Conservation (phyloP, 2,797 vertebrate species). For the Otolemur crassicaudatus region DNA sequence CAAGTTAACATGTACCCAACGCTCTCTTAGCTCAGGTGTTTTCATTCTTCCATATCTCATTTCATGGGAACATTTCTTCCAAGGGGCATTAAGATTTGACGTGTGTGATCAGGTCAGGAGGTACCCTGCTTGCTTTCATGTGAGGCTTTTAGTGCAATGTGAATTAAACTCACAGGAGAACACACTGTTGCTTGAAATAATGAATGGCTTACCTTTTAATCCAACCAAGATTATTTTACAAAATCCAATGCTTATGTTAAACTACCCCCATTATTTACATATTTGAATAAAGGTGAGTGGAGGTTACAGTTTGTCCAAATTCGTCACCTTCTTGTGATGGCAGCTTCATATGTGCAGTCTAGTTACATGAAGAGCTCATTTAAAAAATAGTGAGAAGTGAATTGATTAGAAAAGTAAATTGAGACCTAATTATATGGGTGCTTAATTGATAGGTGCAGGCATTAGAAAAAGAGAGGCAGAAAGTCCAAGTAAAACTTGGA, state of each 20-base stretch:
- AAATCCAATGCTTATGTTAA: conserved; percentile 66
- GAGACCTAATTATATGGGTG: background rate
- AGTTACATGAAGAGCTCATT: background rate
- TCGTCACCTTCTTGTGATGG: background rate
- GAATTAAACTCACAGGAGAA: conserved; percentile 77
- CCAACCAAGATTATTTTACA: conserved; percentile 74
- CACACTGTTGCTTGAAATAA: conserved; percentile 72
- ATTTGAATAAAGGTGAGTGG: background rate
- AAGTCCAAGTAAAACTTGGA: conserved; percentile 45
- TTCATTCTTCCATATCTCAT: conserved; percentile 42
- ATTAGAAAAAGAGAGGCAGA: background rate
- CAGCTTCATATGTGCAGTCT: background rate
- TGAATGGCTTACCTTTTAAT: conserved; percentile 76
- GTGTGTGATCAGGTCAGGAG: conserved; percentile 78
- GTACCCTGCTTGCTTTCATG: conserved; percentile 78
- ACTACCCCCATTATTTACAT: conserved; percentile 33
- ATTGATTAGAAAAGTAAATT: conserved; percentile 37
- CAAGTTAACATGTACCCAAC: background rate
- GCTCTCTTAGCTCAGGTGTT: conserved; percentile 61
- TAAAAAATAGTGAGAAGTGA: background rate
- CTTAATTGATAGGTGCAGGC: background rate
- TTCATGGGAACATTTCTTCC: conserved; percentile 61
- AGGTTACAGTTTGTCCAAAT: background rate
- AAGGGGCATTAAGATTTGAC: conserved; percentile 72
- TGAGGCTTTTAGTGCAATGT: conserved; percentile 72